Base-by-base conservation (phyloP, 2,113 vertebrate genomes). In the Opisthocomus hoazin region DNA sequence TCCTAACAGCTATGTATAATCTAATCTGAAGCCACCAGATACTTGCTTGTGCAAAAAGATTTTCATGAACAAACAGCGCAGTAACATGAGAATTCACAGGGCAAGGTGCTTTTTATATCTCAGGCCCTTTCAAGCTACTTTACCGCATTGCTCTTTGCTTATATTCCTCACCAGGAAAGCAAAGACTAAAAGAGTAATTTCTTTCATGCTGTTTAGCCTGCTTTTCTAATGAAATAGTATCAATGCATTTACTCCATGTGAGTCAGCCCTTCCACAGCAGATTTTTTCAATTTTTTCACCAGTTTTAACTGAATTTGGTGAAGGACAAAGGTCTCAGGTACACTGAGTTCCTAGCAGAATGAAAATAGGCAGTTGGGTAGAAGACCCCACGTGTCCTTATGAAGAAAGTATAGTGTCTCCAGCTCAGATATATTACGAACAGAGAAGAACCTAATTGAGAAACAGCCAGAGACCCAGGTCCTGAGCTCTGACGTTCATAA, bases 1-100 rank as follows among this genome's bases (percentile, higher is more conserved):
- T 95, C 66, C 91, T 94, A 95, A 93, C 70, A 90, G 91, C 75
- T 93, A 78, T 50, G 64, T 83, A 54, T 85, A 95, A 94, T 85
- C 93, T 90, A 96, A 97, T 94, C 90, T 88, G 92, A 96, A 97
- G 43, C 61, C 78, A 91, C 91, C 75, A 91, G 92, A 83, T 54
- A 94, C 41, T 88, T 96, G 61, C 75, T 58, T 73, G 41, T 36
- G 56, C 50, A 77, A 89, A 89, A 93, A 80, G 29, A 73, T 96
- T 94, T 93, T 87, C 56, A 70, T 77, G 91, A 97, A 87, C 82
- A 93, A 97, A 87, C 82, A 88, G 63, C 34, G 30, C 29, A 27
- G 41, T 36, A 89, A 83, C 39, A 50, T 26, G 34, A 92, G 54
- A 96, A 94, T 77, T 86, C 37, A 66, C 78, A 58, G 10, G 7